Percentiles rank a stretch among this genome's conserved stretches.
Evolutionary conservation across 1,140 invertebrate genomes (phyloP).

Genomic region (Propsilocerus akamusi): DNA sequence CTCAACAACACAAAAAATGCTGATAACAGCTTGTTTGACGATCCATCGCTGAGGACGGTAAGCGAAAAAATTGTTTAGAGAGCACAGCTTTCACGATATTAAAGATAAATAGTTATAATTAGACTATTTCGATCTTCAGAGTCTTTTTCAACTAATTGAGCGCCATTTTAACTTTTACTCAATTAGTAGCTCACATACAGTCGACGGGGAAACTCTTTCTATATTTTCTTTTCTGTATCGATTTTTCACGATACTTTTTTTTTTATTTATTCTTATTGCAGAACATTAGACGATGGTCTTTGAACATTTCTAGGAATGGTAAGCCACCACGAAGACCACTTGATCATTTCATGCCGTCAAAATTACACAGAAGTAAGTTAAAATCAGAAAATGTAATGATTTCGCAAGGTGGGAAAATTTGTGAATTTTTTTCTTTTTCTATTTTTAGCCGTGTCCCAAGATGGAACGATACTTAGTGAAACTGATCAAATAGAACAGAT

Average conservation of each 20-base stretch:
- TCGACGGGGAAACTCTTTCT: background rate
- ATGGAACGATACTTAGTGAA: constrained; percentile 5
- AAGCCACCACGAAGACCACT: background rate
- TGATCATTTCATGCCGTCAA: background rate
- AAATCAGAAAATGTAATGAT: background rate
- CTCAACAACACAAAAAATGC: background rate
- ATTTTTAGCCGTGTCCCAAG: constrained; percentile 5
- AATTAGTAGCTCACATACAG: background rate
- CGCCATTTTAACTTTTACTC: background rate
- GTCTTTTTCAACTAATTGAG: background rate
- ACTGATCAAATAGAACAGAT: constrained; percentile 27
- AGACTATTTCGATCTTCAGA: background rate
- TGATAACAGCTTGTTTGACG: background rate
- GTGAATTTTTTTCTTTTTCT: background rate
- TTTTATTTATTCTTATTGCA: background rate
- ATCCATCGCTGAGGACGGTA: background rate
- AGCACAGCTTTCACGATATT: too few relatives aligned
- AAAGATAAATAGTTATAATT: background rate
- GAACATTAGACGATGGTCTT: background rate
- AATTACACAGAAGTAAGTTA: background rate
- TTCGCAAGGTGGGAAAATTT: background rate
- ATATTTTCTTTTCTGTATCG: too few relatives aligned
- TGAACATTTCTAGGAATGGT: background rate
- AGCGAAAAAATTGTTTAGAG: background rate
- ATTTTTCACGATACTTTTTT: background rate